Evolutionary conservation across 2,113 vertebrate genomes (phyloP), one percentile per base, ranked within the genome.

Genomic region (Orientallactaga bullata): DNA sequence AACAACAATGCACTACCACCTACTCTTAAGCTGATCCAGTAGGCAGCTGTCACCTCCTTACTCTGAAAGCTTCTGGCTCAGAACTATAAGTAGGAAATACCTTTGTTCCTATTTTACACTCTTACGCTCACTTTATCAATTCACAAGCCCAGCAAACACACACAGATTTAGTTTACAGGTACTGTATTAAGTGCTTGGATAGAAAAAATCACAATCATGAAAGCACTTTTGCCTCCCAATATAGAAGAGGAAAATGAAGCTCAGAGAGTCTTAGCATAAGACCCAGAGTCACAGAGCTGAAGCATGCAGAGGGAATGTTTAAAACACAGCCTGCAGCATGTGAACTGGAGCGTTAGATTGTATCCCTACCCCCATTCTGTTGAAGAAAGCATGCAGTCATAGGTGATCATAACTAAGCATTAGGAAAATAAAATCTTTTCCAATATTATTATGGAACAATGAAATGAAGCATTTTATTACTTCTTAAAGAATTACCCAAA

Each of bases 401-500:
- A 18, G 63, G 16, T 85, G 11, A 84, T 90, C 51, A 61, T 88
- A 93, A 95, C 17, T 39, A 79, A 90, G 55, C 37, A 87, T 94
- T 89, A 95, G 18, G n/a, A 97, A 98, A 86, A 89, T 47, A 42
- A 92, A 81, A 37, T 47, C 28, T 15, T 77, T 89, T 88, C 28
- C 92, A 95, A 90, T 15, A 90, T 84, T 93, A 47, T 61, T 85
- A 42, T 71, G 42, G 42, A 47, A 47, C 42, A 47, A 47, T 47
- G 42, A 95, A 97, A 90, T 82, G 16, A 39, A 85, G 24, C 8
- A 95, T 93, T 95, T 96, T 21, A 88, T 42, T 92, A 93, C 8
- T n/a, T 8, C 15, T 78, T 55, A 65, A 21, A 90, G 78, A 97
- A 93, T 65, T 74, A 82, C n/a, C n/a, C 69, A 86, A 90, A 88